Base-by-base conservation (phyloP, 1,140 invertebrate genomes). In the Neodiprion pinetum region DNA sequence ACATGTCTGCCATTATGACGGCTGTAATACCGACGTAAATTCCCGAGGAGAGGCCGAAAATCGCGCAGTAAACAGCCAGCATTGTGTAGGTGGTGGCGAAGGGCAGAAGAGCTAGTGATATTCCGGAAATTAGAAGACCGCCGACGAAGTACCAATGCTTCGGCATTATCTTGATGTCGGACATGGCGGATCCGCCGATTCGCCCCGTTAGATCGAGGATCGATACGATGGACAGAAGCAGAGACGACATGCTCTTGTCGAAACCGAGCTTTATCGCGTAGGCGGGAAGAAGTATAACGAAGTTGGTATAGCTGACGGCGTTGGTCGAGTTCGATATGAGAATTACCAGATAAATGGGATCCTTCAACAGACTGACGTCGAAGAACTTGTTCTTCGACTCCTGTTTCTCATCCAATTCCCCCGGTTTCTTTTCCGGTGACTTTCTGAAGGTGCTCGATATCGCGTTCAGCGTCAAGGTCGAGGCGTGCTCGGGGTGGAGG, bases 241-340 rank as follows among this genome's bases (percentile, higher is more conserved):
- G 91, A 1, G 94, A 93, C 0, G 92, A 91, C 67, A 90, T 84
- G 7, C 91, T 88, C 80, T 94, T 94, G 82, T 93, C 90, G 79
- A 93, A 96, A 1, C 91, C 91, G 8, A 95, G 85, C 14, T 90
- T 88, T 11, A 91, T 83, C 1, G 94, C 95, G 83, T 95, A 96
- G 0, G 92, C 90, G 5, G 95, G 95, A 14, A 96, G 87, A 3
- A 96, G 80, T 70, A 96, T 95, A 0, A 95, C 93, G 75, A 96
- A 95, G 83, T 96, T 96, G 0, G 95, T 96, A 79, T 96, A 96
- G 70, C 94, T 95, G 67, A 96, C 94, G 2, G 95, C 95, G 76
- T 94, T 95, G 0, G 95, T 95, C 40, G 93, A 95, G 81, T 95
- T 96, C 0, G 95, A 96, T 76, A 96, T 92, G 17, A 96, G 83